Conservation (phyloP, 2,113 vertebrate genomes). For the Marcusenius ussheri region DNA sequence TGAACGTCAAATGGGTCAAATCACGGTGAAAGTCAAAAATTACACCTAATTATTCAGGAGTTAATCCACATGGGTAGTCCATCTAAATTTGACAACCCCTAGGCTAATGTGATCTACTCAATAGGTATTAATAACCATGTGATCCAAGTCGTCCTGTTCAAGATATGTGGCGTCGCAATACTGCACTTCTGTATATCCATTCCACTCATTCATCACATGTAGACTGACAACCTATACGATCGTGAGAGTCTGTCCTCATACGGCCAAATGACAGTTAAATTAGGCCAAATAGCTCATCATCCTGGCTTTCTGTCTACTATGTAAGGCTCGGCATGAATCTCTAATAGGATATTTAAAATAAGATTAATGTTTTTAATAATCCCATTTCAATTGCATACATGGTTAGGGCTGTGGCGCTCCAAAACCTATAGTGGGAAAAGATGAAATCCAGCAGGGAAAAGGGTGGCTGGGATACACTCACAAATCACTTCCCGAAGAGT, state of each 20-base stretch:
- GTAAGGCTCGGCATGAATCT: background rate
- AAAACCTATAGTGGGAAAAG: background rate
- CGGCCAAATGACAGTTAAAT: background rate
- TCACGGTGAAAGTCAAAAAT: background rate
- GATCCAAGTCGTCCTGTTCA: background rate
- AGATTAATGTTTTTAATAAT: slow-evolving; percentile 7
- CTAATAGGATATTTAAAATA: slow-evolving; percentile 6
- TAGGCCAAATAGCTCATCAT: background rate
- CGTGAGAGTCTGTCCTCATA: background rate
- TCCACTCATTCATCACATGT: background rate
- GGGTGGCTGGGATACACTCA: background rate
- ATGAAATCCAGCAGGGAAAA: background rate
- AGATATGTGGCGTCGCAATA: background rate
- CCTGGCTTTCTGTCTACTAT: background rate
- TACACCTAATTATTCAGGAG: slow-evolving; percentile 6
- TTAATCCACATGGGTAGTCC: slow-evolving; percentile 3
- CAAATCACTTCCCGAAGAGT: background rate
- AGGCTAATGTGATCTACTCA: slow-evolving; percentile 1
- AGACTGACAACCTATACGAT: background rate
- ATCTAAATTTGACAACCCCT: background rate
- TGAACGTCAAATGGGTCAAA: background rate
- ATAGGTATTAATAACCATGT: slow-evolving; percentile 3
- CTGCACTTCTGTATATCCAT: background rate
- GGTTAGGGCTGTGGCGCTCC: background rate
- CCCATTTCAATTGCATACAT: background rate